Evolutionary conservation across 92 coral and sea anemone genomes (phyloP), one percentile per base, ranked within the genome.

Genomic region (Epizoanthus ramosus): DNA sequence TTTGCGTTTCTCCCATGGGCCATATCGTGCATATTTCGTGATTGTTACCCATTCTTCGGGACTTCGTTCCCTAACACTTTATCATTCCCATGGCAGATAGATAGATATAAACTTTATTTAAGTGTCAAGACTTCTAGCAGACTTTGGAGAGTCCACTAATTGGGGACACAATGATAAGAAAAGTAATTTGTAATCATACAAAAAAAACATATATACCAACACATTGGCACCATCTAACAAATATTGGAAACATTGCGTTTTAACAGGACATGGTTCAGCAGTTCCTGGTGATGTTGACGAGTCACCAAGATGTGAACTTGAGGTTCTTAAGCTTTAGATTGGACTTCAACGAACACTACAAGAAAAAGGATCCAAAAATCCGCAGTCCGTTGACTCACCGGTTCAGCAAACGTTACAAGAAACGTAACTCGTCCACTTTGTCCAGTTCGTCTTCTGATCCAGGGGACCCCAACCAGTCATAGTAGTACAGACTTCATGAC

Each of bases 321-420:
- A 88, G 99, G 63, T 94, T 94, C 79, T 88, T 97, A 12, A 97
- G 99, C 83, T 97, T 97, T 73, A 89, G 99, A 37, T 90, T 97
- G 60, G 99, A 97, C 89, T 97, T 97, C 89, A 97, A 97, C 57
- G 99, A 97, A 81, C 99, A 97, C 86, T 97, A 97, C 98, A 97
- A 97, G 90, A 94, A 94, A 35, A 92, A 92, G 59, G 99, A 97
- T 25, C 99, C 99, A 39, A 94, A 91, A 72, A 83, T 97, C 56
- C 87, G 96, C 61, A 94, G 97, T 39, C 95, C 99, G 16, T 89
- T 97, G 31, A 94, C 99, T n/a, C 98, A 93, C 63, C 85, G 98
- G 58, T 93, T 91, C 74, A 93, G 98, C 84, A 93, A 93, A 72
- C 92, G 98, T n/a, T 79, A 83, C 74, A 93, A 93, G 86, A 91